Conservation (phyloP, 2,113 vertebrate genomes). For the Malaclemys terrapin region DNA sequence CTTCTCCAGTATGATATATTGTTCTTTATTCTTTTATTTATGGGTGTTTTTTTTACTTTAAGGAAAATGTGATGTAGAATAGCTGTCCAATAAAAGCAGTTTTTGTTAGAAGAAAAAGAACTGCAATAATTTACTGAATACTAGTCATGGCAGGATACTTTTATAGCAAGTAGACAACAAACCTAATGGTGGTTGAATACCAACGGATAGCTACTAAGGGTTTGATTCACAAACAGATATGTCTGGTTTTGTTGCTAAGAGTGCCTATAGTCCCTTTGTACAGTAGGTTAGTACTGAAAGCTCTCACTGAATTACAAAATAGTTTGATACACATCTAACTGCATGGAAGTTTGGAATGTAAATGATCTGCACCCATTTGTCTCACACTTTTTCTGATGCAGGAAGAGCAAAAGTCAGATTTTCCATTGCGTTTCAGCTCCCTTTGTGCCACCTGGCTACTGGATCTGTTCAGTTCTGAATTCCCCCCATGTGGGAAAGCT, state of each 20-base stretch:
- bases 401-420: background rate
- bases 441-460: background rate
- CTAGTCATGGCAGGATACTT: slow-evolving; percentile 4
- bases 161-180: slow-evolving; percentile 22
- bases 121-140: background rate
- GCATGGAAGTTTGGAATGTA: slow-evolving; percentile 11
- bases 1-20: slow-evolving; percentile 3
- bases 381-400: background rate
- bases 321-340: background rate
- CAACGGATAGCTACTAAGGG: background rate
- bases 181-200: slow-evolving; percentile 21
- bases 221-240: background rate
- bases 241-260: background rate
- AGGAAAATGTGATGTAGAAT: background rate
- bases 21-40: background rate
- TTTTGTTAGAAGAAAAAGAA: background rate
- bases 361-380: background rate
- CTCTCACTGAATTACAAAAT: slow-evolving; percentile 17
- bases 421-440: background rate
- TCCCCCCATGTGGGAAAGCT: background rate
- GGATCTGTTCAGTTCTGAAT: background rate
- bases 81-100: background rate
- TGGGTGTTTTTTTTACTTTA: background rate
- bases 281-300: slow-evolving; percentile 6
- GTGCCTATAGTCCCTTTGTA: background rate